Conservation (phyloP, 2,113 vertebrate genomes). For the Pangasianodon gigas region DNA sequence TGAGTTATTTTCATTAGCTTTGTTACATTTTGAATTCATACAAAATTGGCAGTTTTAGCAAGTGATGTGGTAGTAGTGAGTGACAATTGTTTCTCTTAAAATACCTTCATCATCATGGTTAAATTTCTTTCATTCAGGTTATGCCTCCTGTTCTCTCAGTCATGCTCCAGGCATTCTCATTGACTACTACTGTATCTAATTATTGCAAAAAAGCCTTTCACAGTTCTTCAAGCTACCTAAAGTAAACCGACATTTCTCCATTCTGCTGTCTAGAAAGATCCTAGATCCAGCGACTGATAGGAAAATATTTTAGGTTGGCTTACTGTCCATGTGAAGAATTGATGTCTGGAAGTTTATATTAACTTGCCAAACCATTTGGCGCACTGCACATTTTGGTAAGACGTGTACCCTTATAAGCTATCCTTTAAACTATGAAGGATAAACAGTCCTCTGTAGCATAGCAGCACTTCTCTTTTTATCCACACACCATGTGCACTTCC, state of each 20-base stretch:
- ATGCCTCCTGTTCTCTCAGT: no score
- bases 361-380: slow-evolving; percentile 37
- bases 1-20: not conserved
- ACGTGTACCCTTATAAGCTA: slow-evolving; percentile 14
- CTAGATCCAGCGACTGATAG: not conserved
- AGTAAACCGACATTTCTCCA: not conserved
- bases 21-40: not conserved
- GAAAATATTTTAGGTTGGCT: slow-evolving; percentile 13
- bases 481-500: slow-evolving; percentile 8
- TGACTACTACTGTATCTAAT: not conserved
- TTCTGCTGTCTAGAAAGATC: not conserved
- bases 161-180: not conserved
- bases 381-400: slow-evolving; percentile 37
- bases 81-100: not conserved
- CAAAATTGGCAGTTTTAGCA: not conserved
- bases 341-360: slow-evolving; percentile 5
- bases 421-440: slow-evolving; percentile 28
- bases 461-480: slow-evolving; percentile 10
- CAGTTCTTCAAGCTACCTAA: not conserved
- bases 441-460: slow-evolving; percentile 30
- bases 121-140: not conserved
- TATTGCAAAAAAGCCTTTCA: not conserved
- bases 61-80: no score
- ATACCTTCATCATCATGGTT: not conserved
- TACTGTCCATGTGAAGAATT: slow-evolving; percentile 2